Evolutionary conservation across 2,113 vertebrate species (phyloP), one percentile per base, ranked within the genome.

Genomic region (Cichladusa arquata): DNA sequence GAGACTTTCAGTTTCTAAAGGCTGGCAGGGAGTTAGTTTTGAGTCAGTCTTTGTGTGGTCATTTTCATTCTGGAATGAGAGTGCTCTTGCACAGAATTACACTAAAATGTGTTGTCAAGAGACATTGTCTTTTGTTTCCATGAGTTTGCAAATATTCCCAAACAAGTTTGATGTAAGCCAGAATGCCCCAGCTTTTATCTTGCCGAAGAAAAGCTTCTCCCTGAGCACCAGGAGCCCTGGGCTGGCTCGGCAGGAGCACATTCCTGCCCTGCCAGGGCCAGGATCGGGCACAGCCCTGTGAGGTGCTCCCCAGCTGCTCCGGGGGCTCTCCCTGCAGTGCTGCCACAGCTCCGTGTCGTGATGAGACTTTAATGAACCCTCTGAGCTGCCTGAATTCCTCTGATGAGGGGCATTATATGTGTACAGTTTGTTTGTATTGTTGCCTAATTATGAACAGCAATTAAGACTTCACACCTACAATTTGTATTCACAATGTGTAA

Each of bases 1-100:
- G 88, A 12, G 54, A 94, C 93, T 96, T 96, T 85, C 92, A 65
- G 81, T 96, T 95, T 96, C 90, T 90, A 26, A 85, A 88, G 78
- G 71, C 90, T 93, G 88, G 58, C 85, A 45, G 78, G 84, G 73
- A 85, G 51, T 33, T 87, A 8, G 66, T 72, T 96, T 94, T 90
- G 88, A 93, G 85, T 91, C 87, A 84, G 89, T 95, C 92, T 92
- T 93, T 96, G 96, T 95, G 95, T 96, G 96, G 95, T 94, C 93
- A 96, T 91, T 94, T 90, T 90, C 82, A 5, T 82, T 94, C 90
- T 93, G 90, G 62, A 93, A 94, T 53, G 67, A 93, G 79, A 72
- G 66, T 14, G 57, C 53, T 95, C 92, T 85, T 90, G 88, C 81
- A 84, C 66, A 93, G 88, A 96, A 69, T 92, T 92, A 65, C 70